Percentiles rank a stretch among this genome's conserved stretches.
These are phyloP conservation scores for Macquaria australasica DNA, from an alignment of 2,113 vertebrate genomes.

Conservation along the genomic window DNA sequence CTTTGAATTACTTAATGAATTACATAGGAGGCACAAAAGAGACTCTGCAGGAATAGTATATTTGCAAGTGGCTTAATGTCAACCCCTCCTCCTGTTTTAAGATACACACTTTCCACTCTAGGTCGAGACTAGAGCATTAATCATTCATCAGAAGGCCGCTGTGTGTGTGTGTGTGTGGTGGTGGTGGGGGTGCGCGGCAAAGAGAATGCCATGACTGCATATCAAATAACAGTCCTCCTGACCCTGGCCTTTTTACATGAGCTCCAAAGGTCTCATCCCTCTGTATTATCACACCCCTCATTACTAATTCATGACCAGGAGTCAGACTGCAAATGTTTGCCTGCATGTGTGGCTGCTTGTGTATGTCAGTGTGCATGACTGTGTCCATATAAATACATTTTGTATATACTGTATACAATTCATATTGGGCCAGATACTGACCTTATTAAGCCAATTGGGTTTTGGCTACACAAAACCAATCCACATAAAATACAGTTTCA, in stretches of 20 bases:
- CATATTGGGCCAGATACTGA: neutral
- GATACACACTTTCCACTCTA: conserved; percentile 61
- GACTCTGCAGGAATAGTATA: conserved; percentile 20
- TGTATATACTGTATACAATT: neutral
- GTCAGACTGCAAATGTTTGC: conserved; percentile 19
- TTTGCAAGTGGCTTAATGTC: conserved; percentile 49
- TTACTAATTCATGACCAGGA: conserved; percentile 67
- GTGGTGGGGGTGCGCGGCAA: conserved; percentile 13
- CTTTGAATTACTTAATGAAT: conserved; percentile 4
- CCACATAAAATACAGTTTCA: neutral
- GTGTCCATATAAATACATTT: neutral
- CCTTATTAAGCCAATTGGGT: neutral
- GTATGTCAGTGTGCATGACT: neutral
- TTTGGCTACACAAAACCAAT: too few species aligned
- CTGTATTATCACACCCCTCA: conserved; percentile 57
- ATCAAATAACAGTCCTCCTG: conserved; percentile 77
- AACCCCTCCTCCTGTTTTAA: conserved; percentile 44
- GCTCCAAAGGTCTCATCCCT: conserved; percentile 71
- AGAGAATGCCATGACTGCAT: conserved; percentile 72
- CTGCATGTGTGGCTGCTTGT: neutral
- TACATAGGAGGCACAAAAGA: conserved; percentile 13
- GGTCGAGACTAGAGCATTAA: conserved; percentile 65
- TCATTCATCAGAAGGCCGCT: conserved; percentile 79
- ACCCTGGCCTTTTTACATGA: conserved; percentile 71
- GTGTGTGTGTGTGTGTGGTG: conserved; percentile 31